Evolutionary conservation across 2,888 invertebrate genomes (phyloP), one percentile per base, ranked within the genome.

Genomic region (Caenorhabditis panamensis): DNA sequence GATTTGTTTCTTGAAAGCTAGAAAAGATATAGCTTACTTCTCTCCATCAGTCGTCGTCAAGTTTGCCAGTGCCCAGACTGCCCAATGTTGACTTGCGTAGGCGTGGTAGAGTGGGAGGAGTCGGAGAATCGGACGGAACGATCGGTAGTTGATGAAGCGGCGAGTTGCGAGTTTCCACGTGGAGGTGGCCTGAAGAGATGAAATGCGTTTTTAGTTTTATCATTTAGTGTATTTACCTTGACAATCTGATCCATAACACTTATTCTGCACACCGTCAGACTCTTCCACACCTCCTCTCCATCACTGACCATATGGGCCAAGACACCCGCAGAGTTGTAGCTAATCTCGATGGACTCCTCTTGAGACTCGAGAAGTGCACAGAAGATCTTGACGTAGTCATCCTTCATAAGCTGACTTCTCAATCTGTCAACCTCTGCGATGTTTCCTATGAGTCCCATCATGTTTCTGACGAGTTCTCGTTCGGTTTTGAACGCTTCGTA

Each of bases 61-160:
- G 92, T 98, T 98, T 61, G 97, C 96, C 78, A 98, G 93, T 0
- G 97, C 97, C 97, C 97, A 98, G 8, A 95, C 95, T 2, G 97
- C 96, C 97, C 97, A 97, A 91, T 96, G 95, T 54, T 87, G 87
- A 67, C 82, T 82, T 16, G 87, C 87, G 53, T 82, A 85, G 2
- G 87, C 87, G 49, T 86, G 78, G 67, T 83, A 87, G 24, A 82
- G 80, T 3, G 83, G 87, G 6, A 86, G 54, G 8, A 85, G 80
- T n/a, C 85, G 82, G 26, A 98, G 93, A 81, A 98, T 96, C 0
- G 98, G 98, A 91, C 96, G 95, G 92, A 98, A 97, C 36, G 95
- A 95, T 83, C 96, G 94, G 92, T 98, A 98, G 92, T 98, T 98
- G 85, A 98, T 98, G 91, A 96, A 97, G 53, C 98, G 93, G 89